Evolutionary conservation across 2,113 vertebrate genomes (phyloP), one percentile per base, ranked within the genome.

Genomic region (Melanotaenia duboulayi): DNA sequence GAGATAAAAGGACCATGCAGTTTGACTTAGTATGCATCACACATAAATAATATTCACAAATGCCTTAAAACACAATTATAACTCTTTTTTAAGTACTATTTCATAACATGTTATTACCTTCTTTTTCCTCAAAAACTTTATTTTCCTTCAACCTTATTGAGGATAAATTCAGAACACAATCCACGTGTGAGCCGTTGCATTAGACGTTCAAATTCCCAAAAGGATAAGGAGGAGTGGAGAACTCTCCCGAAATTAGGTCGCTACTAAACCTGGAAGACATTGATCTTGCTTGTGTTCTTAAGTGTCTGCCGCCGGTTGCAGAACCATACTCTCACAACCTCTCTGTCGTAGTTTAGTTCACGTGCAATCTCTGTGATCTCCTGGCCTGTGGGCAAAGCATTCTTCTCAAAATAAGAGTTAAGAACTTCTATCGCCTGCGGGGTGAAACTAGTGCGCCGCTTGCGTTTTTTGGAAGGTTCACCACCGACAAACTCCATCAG

Each of bases 241-340:
- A 23, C 32, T 25, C 46, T 58, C 37, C 25, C 51, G 54, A 22
- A 69, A 39, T 2, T 55, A 68, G 51, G 11, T 59, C 32, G 22
- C 90, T 92, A 94, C 76, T 96, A 95, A 71, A 96, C 95, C 87
- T 98, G 97, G 90, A 98, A 98, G 80, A 96, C 94, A 0, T 97
- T 97, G 80, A 97, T 96, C 89, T 99, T 98, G 92, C 97, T 98
- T 25, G 97, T 99, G 93, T 98, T 99, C 77, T 99, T 99, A 63
- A 99, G 94, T 0, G 97, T 99, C 94, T 99, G 97, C 58, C 97
- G 94, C 68, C 97, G 94, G 86, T 99, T 99, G 93, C 97, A 99
- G 93, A 99, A 99, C 97, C 97, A 99, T 1, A 99, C 97, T 1
- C 97, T 92, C 8, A 98, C 97, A 0, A 99, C 97, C 74, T 99